Conservation (phyloP, 2,113 vertebrate species). For the Myotis brandtii region DNA sequence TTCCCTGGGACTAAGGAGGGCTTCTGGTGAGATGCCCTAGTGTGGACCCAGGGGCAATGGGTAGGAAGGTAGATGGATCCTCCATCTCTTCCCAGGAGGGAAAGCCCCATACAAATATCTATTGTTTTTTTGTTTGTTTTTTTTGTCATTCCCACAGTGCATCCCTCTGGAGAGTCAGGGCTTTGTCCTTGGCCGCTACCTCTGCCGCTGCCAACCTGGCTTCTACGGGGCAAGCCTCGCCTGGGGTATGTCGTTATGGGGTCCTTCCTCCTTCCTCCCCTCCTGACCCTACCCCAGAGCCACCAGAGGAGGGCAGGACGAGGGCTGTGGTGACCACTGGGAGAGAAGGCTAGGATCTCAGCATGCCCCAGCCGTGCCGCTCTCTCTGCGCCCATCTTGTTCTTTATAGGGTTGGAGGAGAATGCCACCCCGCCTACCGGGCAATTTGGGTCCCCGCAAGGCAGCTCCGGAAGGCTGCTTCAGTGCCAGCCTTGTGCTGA, state of each 20-base stretch:
- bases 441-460: conserved; percentile 2
- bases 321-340: neutral
- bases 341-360: neutral
- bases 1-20: neutral
- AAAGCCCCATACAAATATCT: neutral
- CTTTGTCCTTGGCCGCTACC: conserved; percentile 94
- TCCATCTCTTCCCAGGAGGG: neutral
- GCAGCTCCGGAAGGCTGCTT: conserved; percentile 79
- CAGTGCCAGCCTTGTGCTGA: conserved; percentile 91
- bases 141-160: conserved; percentile 87
- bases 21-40: neutral
- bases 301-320: neutral
- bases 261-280: neutral
- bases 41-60: neutral
- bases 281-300: neutral
- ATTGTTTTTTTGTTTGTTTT: neutral
- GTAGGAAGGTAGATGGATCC: neutral
- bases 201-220: conserved; percentile 93
- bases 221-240: conserved; percentile 86
- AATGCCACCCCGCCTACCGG: neutral
- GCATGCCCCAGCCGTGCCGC: neutral
- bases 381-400: neutral
- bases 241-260: conserved; percentile 62
- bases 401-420: conserved; percentile 75
- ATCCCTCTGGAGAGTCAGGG: conserved; percentile 88